These are phyloP conservation scores for Thalassoma bifasciatum DNA, from an alignment of 2,113 vertebrate genomes.

Conservation along the genomic window DNA sequence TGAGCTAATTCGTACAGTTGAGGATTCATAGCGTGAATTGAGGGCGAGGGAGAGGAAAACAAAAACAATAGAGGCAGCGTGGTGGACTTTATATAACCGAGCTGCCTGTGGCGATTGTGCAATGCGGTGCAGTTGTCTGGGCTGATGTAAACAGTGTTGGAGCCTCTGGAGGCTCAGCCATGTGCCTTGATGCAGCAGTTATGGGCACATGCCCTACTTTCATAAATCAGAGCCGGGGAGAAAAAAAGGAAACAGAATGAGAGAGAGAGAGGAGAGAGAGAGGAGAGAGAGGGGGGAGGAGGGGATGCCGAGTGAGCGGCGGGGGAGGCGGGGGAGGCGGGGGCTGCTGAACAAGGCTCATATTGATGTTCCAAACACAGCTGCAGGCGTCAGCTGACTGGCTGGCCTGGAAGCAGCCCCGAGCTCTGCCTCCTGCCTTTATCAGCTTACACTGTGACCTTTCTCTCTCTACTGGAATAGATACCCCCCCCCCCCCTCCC, in stretches of 20 bases:
- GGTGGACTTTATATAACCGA: conserved; percentile 79
- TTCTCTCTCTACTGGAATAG: conserved; percentile 81
- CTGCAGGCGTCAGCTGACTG: conserved; percentile 85
- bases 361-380: conserved; percentile 86
- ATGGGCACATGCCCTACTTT: conserved; percentile 87
- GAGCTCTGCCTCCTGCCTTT: conserved; percentile 78
- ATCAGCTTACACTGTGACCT: conserved; percentile 85
- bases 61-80: conserved; percentile 60
- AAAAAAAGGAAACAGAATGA: conserved; percentile 67
- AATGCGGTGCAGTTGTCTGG: conserved; percentile 78
- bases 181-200: conserved; percentile 86
- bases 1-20: conserved; percentile 23
- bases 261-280: no score
- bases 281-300: conserved; percentile 50
- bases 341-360: conserved; percentile 79
- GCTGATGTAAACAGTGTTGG: conserved; percentile 80
- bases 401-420: conserved; percentile 79
- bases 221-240: conserved; percentile 82
- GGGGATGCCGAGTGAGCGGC: conserved; percentile 68
- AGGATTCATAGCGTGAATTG: conserved; percentile 38
- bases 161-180: conserved; percentile 79
- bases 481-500: conserved; percentile 28
- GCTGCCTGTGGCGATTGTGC: conserved; percentile 78
- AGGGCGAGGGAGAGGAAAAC: conserved; percentile 42
- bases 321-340: conserved; percentile 35